phyloP scores from a whole-genome alignment of 2,113 vertebrate genomes.

The Fregetta grallaria region DNA sequence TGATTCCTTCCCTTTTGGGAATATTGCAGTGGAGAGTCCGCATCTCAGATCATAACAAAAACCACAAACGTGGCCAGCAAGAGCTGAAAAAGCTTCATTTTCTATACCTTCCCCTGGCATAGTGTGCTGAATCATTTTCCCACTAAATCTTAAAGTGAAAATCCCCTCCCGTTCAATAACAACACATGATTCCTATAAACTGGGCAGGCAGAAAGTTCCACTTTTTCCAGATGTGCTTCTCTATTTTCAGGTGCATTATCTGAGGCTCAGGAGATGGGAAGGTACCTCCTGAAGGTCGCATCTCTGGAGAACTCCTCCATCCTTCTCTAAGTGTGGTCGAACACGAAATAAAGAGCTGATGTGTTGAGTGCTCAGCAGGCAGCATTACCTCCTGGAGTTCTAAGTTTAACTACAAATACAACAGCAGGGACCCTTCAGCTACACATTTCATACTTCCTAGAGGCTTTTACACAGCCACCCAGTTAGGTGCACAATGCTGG shows the following conservation, averaged over 20 bases:
- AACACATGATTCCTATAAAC: not conserved
- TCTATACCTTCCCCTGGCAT: constrained; percentile 64
- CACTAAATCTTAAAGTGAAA: constrained; percentile 21
- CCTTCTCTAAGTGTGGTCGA: not conserved
- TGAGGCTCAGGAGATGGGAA: not conserved
- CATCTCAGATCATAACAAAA: constrained; percentile 63
- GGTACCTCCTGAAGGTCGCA: not conserved
- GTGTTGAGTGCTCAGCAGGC: not conserved
- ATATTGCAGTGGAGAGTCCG: constrained; percentile 27
- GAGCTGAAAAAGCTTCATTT: constrained; percentile 71
- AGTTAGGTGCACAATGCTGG: too few relatives aligned
- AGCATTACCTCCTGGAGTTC: not conserved
- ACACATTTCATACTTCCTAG: not conserved
- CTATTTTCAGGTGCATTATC: not conserved
- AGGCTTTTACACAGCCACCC: not conserved
- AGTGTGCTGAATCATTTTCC: constrained; percentile 51
- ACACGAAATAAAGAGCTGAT: not conserved
- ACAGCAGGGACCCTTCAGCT: not conserved
- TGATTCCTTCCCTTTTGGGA: not conserved
- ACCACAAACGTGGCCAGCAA: constrained; percentile 58
- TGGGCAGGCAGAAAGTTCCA: not conserved
- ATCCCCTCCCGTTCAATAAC: not conserved
- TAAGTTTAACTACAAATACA: not conserved
- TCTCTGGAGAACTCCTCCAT: not conserved
- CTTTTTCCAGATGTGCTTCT: not conserved